These are phyloP conservation scores for Argyrosomus japonicus DNA, from an alignment of 2,113 vertebrate species.

Conservation along the genomic window DNA sequence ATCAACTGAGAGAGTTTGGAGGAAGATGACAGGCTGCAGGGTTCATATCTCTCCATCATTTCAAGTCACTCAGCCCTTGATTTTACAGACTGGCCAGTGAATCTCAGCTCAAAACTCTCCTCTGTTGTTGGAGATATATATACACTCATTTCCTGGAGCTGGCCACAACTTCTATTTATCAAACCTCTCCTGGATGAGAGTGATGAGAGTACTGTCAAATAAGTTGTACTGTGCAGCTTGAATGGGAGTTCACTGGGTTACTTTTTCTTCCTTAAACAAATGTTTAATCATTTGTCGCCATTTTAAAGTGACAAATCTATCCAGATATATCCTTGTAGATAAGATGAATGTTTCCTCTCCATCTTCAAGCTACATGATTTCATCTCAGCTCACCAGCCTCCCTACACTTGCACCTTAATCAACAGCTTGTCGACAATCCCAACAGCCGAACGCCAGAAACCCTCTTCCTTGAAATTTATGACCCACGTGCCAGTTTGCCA, in stretches of 20 bases:
- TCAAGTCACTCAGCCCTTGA: slow-evolving; percentile 2
- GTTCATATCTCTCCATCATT: slow-evolving; percentile 4
- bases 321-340: neutral
- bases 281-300: neutral
- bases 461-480: slow-evolving; percentile 53
- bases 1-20: slow-evolving; percentile 7
- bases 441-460: slow-evolving; percentile 33
- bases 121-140: neutral
- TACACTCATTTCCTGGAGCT: neutral
- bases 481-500: slow-evolving; percentile 45
- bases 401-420: slow-evolving; percentile 46
- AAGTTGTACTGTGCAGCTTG: neutral
- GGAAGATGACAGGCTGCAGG: neutral
- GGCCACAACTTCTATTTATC: slow-evolving; percentile 7
- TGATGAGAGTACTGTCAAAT: neutral
- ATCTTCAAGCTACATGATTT: slow-evolving; percentile 13
- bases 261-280: neutral
- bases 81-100: slow-evolving; percentile 5
- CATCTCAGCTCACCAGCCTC: slow-evolving; percentile 23
- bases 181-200: slow-evolving; percentile 14
- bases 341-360: slow-evolving; percentile 4
- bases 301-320: neutral
- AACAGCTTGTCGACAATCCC: slow-evolving; percentile 33
- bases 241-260: neutral
- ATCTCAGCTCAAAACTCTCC: neutral